Evolutionary conservation across 2,113 vertebrate genomes (phyloP), one percentile per base, ranked within the genome.

Genomic region (Heterotis niloticus): DNA sequence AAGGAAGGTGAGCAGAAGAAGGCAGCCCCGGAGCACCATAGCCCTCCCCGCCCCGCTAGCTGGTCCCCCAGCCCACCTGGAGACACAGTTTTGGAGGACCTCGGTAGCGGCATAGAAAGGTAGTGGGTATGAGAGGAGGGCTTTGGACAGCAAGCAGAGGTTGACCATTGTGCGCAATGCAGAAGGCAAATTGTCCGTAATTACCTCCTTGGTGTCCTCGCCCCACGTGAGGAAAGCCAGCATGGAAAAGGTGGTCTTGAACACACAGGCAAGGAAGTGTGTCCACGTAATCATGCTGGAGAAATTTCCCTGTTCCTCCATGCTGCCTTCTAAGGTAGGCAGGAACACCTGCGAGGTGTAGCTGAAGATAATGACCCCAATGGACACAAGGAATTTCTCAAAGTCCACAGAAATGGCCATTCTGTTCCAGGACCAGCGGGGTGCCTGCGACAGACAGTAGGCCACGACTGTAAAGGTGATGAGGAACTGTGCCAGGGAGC

Each of bases 261-360:
- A 86, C 70, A 94, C 20, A 62, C 92, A 94, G 66, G 92, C 94
- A 1, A 89, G 86, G 79, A 86, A 86, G 52, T 95, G 94, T 59
- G 91, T 94, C 88, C 89, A 94, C 0, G 87, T 91, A 85, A 95
- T 78, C 90, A 95, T 92, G 51, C 69, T 68, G 1, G 79, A 68
- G 77, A 92, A 95, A 82, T 93, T 87, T 13, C 52, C 83, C 10
- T 88, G 90, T 64, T 92, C 89, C 80, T 87, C 87, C 94, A 94
- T 93, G 71, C 87, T 92, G 64, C 89, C 93, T 91, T 95, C 92
- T 66, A 93, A 85, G 1, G 92, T 87, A 56, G 91, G 91, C 83
- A 95, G 92, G 89, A 93, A 95, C 86, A 95, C 92, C 88, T 94
- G 91, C 0, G 93, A 96, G 59, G 94, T 96, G 76, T 96, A 96